A percentile compares a stretch with the other conserved stretches of the same genome.
These are phyloP conservation scores for Dinomys branickii DNA, from an alignment of 2,113 vertebrate genomes.

Conservation along the genomic window DNA sequence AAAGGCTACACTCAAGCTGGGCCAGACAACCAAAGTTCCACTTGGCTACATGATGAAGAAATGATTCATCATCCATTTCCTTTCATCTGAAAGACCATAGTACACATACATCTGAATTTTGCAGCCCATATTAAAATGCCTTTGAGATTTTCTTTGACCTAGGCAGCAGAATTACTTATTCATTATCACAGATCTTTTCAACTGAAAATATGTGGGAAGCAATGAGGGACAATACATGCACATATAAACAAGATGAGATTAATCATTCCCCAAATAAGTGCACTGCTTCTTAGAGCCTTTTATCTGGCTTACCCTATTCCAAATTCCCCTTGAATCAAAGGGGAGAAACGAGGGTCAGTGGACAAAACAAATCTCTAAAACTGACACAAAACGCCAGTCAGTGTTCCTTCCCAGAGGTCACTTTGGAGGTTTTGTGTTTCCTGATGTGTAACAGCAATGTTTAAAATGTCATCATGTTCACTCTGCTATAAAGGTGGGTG, in stretches of 20 bases:
- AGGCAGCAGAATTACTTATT: neutral
- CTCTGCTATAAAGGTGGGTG: neutral
- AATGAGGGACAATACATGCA: slow-evolving; percentile 7
- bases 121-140: neutral
- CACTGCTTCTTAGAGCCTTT: neutral
- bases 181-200: slow-evolving; percentile 2
- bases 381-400: neutral
- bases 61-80: slow-evolving; percentile 29
- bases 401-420: neutral
- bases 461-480: neutral
- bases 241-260: neutral
- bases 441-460: neutral
- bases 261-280: neutral
- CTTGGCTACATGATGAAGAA: slow-evolving; percentile 24
- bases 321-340: neutral
- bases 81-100: slow-evolving; percentile 52
- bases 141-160: neutral
- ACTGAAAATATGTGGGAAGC: neutral
- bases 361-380: neutral
- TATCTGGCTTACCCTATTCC: neutral
- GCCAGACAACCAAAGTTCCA: slow-evolving; percentile 13
- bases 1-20: slow-evolving; percentile 49
- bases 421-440: neutral
- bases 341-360: accelerated
- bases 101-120: slow-evolving; percentile 7